phyloP scores from a whole-genome alignment of 2,113 vertebrate species.

The Corythaixoides concolor region DNA sequence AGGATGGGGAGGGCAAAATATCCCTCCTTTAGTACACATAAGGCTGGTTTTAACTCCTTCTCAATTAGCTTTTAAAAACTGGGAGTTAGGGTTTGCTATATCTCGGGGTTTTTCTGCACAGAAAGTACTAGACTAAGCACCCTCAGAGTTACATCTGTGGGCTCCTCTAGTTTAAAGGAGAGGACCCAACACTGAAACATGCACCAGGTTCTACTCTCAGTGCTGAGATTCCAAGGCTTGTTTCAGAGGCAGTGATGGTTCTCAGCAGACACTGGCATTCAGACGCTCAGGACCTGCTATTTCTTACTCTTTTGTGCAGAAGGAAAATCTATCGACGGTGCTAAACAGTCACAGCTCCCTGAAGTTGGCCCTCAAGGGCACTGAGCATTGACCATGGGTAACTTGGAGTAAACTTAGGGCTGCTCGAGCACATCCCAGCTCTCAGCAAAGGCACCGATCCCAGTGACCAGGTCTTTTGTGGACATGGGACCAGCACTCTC shows the following conservation, averaged over 20 bases:
- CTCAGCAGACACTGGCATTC: neutral
- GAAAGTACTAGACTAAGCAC: neutral
- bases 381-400: neutral
- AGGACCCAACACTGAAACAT: fast-evolving
- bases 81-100: neutral
- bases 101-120: neutral
- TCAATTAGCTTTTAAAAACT: neutral
- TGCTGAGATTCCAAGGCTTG: neutral
- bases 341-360: neutral
- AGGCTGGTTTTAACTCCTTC: neutral
- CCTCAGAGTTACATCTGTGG: neutral
- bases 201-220: neutral
- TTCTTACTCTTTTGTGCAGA: neutral
- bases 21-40: neutral
- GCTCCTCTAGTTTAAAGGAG: no score
- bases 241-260: fast-evolving
- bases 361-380: neutral
- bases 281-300: neutral
- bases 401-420: neutral
- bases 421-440: neutral
- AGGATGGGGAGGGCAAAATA: neutral
- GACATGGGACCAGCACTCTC: neutral
- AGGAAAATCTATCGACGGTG: neutral
- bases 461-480: neutral
- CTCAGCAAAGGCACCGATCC: neutral